Evolutionary conservation across 2,888 invertebrate species (phyloP), one percentile per base, ranked within the genome.

Genomic region (Drosophila recens): DNA sequence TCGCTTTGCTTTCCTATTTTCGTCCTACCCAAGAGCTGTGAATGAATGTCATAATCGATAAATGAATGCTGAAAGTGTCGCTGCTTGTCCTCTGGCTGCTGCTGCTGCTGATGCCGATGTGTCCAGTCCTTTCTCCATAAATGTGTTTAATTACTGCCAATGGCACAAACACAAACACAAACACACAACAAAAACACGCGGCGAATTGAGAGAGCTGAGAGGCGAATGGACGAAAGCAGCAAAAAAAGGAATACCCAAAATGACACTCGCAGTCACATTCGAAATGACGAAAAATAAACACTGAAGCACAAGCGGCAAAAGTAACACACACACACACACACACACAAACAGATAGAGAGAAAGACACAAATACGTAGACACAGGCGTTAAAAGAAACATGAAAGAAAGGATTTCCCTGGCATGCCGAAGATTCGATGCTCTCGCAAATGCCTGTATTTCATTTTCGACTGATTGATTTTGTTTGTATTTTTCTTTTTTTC

Each of bases 31-130:
- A 68, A 67, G 68, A 83, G 79, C 84, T 76, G 87, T 85, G 80
- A 86, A 86, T 89, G 89, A 89, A 89, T 85, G 86, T 80, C 80
- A 89, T 86, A 86, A 86, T 86, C 86, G 90, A 86, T 86, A 86
- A 86, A 80, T 85, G 88, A 86, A 86, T 88, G 85, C 80, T 85
- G 72, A 84, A 85, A 85, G 67, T 73, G 68, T 72, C 52, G 72
- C 65, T 68, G 62, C 27, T n/a, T 38, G 48, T 8, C 33, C 59
- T 54, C 36, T 20, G 40, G 56, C 33, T 33, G 54, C 38, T 15
- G 43, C 58, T 57, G 56, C 59, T 57, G 62, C 45, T 42, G 23
- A 23, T 23, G 23, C 23, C 4, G 27, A 27, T 27, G 36, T 51
- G 27, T 53, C 57, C 51, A 23, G 43, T 49, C 63, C 70, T 59